Base-by-base conservation (phyloP, 1,140 invertebrate genomes). In the Anadara kagoshimensis region DNA sequence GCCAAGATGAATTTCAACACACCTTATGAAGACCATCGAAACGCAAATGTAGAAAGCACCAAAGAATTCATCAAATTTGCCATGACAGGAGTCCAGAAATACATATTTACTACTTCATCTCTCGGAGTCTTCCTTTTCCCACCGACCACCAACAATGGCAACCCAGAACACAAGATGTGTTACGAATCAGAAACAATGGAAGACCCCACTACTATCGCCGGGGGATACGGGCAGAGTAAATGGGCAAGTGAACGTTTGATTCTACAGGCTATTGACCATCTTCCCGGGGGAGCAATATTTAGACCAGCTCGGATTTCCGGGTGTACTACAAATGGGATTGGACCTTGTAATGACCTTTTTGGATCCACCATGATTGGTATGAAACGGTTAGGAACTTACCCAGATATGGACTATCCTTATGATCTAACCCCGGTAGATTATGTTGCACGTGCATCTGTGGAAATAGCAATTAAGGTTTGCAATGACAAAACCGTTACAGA, bases 341-440 rank as follows among this genome's bases (percentile, higher is more conserved):
- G 78, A 16, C 79, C 82, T 53, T 71, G 57, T 44, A 81, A 81
- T 56, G 82, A 81, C 41, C 64, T 83, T 1, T 83, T 83, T 64
- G 82, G 65, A 0, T 71, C 64, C 7, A 79, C 67, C 20, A 41
- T 83, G 45, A 45, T 79, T 11, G 79, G 82, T 12, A 81, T 83
- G 75, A 63, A 65, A 53, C 69, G 71, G 26, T 53, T 83, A 58
- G 79, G 82, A 18, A 64, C 22, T 10, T 78, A 73, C 59, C 82
- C 79, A 11, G 78, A 83, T 41, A 70, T 81, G 69, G 69, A 81
- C 45, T 83, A 80, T 67, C 81, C 81, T 5, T 83, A 73, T 62
- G 81, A 83, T 51, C 53, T 83, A 16, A 83, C 78, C 24, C 81
- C 81, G 2, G 81, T 83, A 5, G 81, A 83, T 62, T 83, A 57